A percentile compares a stretch with the other conserved stretches of the same genome.
These are phyloP conservation scores for Chrysolina oricalcia DNA, from an alignment of 2,888 invertebrate genomes.

Conservation along the genomic window DNA sequence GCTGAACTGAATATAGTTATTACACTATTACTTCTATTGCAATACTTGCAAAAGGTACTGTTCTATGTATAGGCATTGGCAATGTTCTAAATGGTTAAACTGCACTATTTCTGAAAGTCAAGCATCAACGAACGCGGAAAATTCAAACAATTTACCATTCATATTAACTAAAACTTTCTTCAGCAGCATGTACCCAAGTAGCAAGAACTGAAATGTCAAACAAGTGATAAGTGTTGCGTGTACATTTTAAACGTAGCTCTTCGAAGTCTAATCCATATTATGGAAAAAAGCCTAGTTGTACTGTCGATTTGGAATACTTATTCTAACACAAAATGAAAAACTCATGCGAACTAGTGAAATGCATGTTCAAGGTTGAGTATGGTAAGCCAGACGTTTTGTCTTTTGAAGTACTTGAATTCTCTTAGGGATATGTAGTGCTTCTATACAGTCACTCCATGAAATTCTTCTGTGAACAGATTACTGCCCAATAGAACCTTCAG, in stretches of 20 bases:
- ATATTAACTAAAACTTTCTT: background rate
- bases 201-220: background rate
- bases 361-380: background rate
- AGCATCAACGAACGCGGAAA: background rate
- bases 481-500: too few species aligned
- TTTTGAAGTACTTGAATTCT: too few species aligned
- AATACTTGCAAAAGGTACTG: background rate
- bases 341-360: background rate
- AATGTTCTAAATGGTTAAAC: background rate
- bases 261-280: too few species aligned
- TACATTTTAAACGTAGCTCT: background rate
- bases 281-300: too few species aligned
- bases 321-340: background rate
- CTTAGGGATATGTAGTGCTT: too few species aligned
- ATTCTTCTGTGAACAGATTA: too few species aligned
- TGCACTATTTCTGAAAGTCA: background rate
- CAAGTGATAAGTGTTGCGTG: background rate
- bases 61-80: background rate
- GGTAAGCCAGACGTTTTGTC: too few species aligned
- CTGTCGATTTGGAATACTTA: too few species aligned
- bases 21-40: background rate
- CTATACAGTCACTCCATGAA: too few species aligned
- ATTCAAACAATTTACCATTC: background rate
- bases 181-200: background rate
- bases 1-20: background rate